phyloP scores from a whole-genome alignment of 2,797 vertebrate species.

The Neosilurus mollespiculum region DNA sequence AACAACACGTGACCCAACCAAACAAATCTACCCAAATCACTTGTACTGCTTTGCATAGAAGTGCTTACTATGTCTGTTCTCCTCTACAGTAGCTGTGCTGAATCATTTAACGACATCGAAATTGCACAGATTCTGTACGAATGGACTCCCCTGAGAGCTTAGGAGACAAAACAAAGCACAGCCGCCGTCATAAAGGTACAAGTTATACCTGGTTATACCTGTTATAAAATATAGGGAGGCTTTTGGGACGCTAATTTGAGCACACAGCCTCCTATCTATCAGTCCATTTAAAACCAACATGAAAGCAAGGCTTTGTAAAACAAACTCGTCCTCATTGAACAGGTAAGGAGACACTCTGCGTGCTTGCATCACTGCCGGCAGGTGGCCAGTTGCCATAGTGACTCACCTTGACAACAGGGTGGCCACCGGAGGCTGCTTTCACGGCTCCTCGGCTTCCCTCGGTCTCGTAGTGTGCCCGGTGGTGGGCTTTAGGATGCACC shows the following conservation, averaged over 20 bases:
- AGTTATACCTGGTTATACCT: background rate
- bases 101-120: conserved; percentile 6
- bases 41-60: conserved; percentile 38
- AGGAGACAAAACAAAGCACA: conserved; percentile 1
- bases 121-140: background rate
- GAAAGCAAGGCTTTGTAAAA: conserved; percentile 21
- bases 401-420: conserved; percentile 95
- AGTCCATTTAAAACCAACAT: conserved; percentile 8
- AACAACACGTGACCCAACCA: background rate
- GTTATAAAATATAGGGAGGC: conserved; percentile 4
- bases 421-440: conserved; percentile 92
- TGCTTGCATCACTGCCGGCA: conserved; percentile 29
- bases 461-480: conserved; percentile 97
- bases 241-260: conserved; percentile 1
- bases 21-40: conserved; percentile 36
- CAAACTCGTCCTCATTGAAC: conserved; percentile 20
- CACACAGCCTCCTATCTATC: background rate
- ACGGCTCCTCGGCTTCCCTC: conserved; percentile 97
- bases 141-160: conserved; percentile 7
- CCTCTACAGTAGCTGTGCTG: conserved; percentile 1
- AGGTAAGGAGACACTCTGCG: conserved; percentile 29
- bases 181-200: background rate
- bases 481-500: conserved; percentile 98
- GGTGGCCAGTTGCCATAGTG: conserved; percentile 32
- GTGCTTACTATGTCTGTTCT: background rate